Base-by-base conservation (phyloP, 2,113 vertebrate species). In the Struthidea cinerea region DNA sequence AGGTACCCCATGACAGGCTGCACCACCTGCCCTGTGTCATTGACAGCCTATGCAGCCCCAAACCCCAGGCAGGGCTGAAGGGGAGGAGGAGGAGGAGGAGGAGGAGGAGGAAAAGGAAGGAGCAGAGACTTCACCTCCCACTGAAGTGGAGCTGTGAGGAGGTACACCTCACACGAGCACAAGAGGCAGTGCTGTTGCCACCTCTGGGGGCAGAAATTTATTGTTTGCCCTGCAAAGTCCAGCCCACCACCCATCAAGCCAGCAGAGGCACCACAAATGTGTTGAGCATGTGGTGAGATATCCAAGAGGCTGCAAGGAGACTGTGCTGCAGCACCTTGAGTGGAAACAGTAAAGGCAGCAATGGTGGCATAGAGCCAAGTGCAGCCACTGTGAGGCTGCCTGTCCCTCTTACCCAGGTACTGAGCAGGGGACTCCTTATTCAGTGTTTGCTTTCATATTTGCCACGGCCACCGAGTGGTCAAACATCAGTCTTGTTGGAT, bases 401-500 rank as follows among this genome's bases (percentile, higher is more conserved):
- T 15, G 33, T 57, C 28, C 73, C 59, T 70, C 68, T 39, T 12
- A 74, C 11, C 19, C n/a, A 28, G 46, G 13, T 19, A 44, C 4
- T 26, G 35, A 78, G 35, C 15, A 4, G 42, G 50, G 16, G 27
- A 42, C 17, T 37, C 52, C 57, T 78, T 13, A 42, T 52, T 55
- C 67, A 42, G 26, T 30, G 44, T 33, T 57, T 65, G 55, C n/a
- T 67, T 84, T 89, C 8, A 13, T 9, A 70, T n/a, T 16, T 87
- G 56, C 60, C n/a, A n/a, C 10, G 46, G 27, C 56, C 52, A 75
- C 22, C 0, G 0, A 87, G 52, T 4, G 28, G n/a, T 46, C 65
- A 55, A 67, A 87, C 85, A 46, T 21, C 49, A 52, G 44, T 22
- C 61, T 37, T 47, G 57, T 32, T 83, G 57, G 35, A 27, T 27